Conservation (phyloP, 2,888 invertebrate species). For the Frankliniella intonsa region DNA sequence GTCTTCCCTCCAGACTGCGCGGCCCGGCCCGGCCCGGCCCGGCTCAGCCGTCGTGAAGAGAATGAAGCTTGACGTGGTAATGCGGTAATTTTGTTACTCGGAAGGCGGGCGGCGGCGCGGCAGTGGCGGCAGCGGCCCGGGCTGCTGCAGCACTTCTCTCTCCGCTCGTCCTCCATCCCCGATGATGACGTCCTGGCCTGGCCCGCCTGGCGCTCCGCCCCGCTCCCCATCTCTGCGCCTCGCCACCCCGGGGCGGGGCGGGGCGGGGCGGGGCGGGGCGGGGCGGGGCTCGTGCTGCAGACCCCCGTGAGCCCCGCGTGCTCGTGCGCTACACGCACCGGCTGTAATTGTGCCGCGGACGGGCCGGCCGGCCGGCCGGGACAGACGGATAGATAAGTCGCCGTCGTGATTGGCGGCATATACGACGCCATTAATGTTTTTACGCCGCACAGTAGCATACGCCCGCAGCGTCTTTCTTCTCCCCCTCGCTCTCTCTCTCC, state of each 20-base stretch:
- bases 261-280: neutral
- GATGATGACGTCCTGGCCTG: too few relatives aligned
- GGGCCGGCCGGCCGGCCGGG: neutral
- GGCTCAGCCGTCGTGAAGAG: neutral
- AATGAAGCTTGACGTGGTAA: slow-evolving; percentile 1
- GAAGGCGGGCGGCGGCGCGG: neutral
- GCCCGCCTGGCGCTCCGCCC: too few relatives aligned
- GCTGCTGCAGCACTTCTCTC: neutral
- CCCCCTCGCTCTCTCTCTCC: too few relatives aligned
- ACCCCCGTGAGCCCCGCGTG: too few relatives aligned
- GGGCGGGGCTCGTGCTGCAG: neutral
- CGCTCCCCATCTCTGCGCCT: neutral
- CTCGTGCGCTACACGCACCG: neutral
- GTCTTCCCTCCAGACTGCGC: neutral
- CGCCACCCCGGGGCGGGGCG: too few relatives aligned
- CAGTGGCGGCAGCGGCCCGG: neutral
- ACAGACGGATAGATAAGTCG: neutral
- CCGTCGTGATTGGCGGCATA: neutral
- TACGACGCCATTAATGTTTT: neutral
- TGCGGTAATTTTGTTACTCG: slow-evolving; percentile 10
- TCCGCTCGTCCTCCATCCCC: too few relatives aligned
- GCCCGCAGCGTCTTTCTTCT: too few relatives aligned
- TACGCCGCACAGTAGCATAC: neutral
- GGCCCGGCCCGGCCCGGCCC: neutral
- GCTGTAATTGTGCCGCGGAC: neutral